phyloP scores from a whole-genome alignment of 37 sponge, comb jelly and placozoan species.

The Crambe crambe region DNA sequence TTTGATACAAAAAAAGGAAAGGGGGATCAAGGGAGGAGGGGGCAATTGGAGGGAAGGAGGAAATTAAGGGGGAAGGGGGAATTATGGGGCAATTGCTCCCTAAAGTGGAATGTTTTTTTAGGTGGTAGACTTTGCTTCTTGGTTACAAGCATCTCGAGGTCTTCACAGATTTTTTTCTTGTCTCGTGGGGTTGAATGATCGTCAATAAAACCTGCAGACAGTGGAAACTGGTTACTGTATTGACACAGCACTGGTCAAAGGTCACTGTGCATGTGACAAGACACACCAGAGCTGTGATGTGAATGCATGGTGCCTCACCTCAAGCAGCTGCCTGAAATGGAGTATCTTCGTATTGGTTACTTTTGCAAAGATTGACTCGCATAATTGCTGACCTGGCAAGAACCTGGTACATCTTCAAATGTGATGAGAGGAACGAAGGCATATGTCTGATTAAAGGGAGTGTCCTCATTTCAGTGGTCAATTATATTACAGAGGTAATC shows the following conservation, averaged over 20 bases:
- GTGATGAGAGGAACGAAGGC: conserved; percentile 95
- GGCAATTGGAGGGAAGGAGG: no score
- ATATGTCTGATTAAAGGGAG: no score
- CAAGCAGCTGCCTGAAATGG: conserved; percentile 94
- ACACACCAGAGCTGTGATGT: no score
- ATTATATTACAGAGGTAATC: no score
- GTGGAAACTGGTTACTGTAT: no score
- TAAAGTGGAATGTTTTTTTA: conserved; percentile 96
- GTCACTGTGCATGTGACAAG: no score
- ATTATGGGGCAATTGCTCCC: not conserved
- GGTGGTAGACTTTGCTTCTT: conserved; percentile 85
- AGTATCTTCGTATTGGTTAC: conserved; percentile 82
- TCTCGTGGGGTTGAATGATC: conserved; percentile 89
- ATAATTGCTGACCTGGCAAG: conserved; percentile 76
- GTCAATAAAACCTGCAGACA: conserved; percentile 91
- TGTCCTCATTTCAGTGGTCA: no score
- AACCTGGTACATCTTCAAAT: conserved; percentile 99
- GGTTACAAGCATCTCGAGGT: conserved; percentile 75
- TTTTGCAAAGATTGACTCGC: conserved; percentile 30
- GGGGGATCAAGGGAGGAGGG: no score
- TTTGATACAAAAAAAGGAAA: no score
- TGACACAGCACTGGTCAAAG: no score
- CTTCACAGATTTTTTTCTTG: conserved; percentile 78
- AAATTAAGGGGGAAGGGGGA: no score
- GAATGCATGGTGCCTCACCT: no score